These are phyloP conservation scores for Callimorpha dominula DNA, from an alignment of 2,888 invertebrate genomes.

Conservation along the genomic window DNA sequence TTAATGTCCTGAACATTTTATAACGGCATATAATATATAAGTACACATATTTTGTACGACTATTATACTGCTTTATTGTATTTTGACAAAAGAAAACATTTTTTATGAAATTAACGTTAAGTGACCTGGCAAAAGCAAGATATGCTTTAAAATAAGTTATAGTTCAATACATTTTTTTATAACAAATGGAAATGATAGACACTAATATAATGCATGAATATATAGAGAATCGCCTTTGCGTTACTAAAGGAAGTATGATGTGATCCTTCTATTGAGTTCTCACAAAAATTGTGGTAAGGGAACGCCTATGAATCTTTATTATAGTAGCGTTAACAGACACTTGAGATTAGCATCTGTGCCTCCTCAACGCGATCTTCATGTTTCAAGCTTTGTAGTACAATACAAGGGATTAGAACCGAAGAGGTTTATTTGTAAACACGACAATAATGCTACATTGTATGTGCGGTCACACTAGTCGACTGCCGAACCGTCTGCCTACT, in stretches of 20 bases:
- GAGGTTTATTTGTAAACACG: constrained; percentile 86
- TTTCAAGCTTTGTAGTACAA: constrained; percentile 73
- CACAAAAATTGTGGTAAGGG: constrained; percentile 74
- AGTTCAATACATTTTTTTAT: constrained; percentile 6
- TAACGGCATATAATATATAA: neutral
- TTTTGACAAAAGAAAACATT: neutral
- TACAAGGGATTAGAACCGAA: constrained; percentile 79
- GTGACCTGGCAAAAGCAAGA: neutral
- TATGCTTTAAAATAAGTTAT: neutral
- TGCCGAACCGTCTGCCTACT: constrained; percentile 65
- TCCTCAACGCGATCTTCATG: constrained; percentile 77
- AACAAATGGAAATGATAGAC: constrained; percentile 41
- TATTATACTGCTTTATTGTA: neutral
- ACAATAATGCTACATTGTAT: constrained; percentile 76
- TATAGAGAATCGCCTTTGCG: constrained; percentile 34
- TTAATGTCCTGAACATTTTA: constrained; percentile 2
- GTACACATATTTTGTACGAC: no score
- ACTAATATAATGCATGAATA: constrained; percentile 43
- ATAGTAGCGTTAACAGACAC: constrained; percentile 85
- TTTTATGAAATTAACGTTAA: neutral
- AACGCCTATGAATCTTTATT: constrained; percentile 79
- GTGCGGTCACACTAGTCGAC: constrained; percentile 70
- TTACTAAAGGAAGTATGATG: constrained; percentile 74
- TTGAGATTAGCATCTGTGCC: constrained; percentile 87
- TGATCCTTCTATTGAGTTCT: constrained; percentile 71